Conservation (phyloP, 2,113 vertebrate genomes). For the Marmota flaviventris region DNA sequence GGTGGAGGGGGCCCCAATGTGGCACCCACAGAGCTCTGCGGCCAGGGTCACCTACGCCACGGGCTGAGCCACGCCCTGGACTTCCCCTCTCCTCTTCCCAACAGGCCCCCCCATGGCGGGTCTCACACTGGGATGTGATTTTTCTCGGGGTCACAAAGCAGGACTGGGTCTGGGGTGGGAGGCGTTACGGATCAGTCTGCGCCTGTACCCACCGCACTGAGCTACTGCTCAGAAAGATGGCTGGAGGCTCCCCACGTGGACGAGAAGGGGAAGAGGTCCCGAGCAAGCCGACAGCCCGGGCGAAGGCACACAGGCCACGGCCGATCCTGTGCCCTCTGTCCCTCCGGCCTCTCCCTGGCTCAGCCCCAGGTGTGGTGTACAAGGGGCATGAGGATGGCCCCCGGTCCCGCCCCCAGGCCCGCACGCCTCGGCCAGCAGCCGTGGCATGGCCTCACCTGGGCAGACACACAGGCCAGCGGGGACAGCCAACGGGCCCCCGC, state of each 20-base stretch:
- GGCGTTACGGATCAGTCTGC: background rate
- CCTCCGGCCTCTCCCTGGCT: too few species aligned
- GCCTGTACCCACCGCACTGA: background rate
- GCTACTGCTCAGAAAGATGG: background rate
- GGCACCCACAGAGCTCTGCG: accelerated
- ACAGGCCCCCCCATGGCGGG: too few species aligned
- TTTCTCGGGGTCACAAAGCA: background rate
- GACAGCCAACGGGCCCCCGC: background rate
- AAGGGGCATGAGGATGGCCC: background rate
- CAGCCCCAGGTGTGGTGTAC: accelerated
- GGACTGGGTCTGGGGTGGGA: too few species aligned
- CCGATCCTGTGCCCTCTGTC: accelerated
- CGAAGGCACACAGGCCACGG: background rate
- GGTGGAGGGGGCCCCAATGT: background rate
- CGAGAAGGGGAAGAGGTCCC: too few species aligned
- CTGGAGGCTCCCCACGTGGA: background rate
- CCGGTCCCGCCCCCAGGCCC: background rate
- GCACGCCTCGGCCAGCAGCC: background rate
- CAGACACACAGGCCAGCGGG: background rate
- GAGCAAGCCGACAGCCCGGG: background rate
- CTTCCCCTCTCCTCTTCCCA: background rate
- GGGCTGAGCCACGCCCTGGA: background rate
- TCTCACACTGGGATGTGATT: background rate
- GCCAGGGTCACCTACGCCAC: background rate
- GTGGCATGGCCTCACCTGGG: background rate